A percentile compares a stretch with the other conserved stretches of the same genome.
phyloP scores from a whole-genome alignment of 1,140 invertebrate species.

The Hydropsyche tenuis region DNA sequence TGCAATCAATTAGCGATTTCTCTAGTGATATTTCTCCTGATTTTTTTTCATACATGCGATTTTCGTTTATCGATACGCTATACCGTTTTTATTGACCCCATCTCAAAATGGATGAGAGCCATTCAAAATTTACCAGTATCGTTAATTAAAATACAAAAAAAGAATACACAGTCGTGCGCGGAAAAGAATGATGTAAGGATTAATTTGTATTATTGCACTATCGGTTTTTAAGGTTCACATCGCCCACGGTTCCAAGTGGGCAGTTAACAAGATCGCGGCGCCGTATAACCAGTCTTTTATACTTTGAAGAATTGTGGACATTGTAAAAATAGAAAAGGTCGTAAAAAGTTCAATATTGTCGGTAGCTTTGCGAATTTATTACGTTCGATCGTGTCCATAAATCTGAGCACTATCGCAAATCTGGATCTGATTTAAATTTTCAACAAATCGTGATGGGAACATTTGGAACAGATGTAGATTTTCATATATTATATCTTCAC shows the following conservation, averaged over 20 bases:
- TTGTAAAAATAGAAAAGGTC: background rate
- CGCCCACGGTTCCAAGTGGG: slow-evolving; percentile 24
- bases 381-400: background rate
- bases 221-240: slow-evolving; percentile 6
- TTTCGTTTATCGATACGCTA: too few species aligned
- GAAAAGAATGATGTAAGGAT: background rate
- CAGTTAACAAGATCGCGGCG: slow-evolving; percentile 33
- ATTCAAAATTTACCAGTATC: too few species aligned
- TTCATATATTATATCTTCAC: too few species aligned
- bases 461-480: too few species aligned
- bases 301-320: background rate
- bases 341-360: background rate
- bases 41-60: too few species aligned
- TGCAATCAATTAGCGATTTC: slow-evolving; percentile 39
- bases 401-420: background rate
- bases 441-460: background rate
- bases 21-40: background rate
- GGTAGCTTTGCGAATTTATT: slow-evolving; percentile 9
- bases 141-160: background rate
- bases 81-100: too few species aligned
- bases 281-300: slow-evolving; percentile 18
- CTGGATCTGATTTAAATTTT: background rate
- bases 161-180: background rate
- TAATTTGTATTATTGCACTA: slow-evolving; percentile 17
- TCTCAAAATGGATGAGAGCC: too few species aligned